Evolutionary conservation across 2,113 vertebrate species (phyloP).

Genomic region (Phalacrocorax aristotelis): DNA sequence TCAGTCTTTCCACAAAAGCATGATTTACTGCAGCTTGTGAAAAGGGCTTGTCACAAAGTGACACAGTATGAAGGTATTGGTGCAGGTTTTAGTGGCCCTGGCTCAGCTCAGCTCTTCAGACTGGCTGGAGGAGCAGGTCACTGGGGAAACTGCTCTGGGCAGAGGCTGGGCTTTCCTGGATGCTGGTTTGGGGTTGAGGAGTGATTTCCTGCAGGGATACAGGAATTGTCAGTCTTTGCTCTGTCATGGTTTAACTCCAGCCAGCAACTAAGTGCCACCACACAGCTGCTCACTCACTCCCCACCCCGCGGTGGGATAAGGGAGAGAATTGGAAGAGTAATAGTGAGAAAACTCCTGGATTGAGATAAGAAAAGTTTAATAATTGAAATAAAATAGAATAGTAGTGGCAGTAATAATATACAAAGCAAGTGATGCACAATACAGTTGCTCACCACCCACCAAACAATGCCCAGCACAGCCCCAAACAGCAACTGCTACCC

Average conservation of each 20-base stretch:
- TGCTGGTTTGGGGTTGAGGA: not conserved
- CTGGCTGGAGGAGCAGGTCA: not conserved
- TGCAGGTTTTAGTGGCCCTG: fast-evolving
- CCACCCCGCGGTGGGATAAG: no score
- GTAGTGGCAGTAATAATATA: no score
- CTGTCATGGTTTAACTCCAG: no score
- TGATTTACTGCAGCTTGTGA: not conserved
- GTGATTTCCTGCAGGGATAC: not conserved
- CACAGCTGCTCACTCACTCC: no score
- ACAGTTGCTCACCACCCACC: no score
- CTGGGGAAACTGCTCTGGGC: not conserved
- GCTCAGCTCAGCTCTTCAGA: not conserved
- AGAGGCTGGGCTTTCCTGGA: not conserved
- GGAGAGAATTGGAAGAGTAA: no score
- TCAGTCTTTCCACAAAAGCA: not conserved
- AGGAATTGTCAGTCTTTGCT: not conserved
- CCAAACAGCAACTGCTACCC: no score
- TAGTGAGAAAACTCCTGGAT: not conserved
- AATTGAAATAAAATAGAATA: no score
- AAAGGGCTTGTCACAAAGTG: not conserved
- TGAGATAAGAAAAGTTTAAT: no score
- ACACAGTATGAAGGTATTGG: fast-evolving
- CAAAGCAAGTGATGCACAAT: no score
- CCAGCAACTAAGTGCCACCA: no score
- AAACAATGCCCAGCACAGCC: no score